phyloP scores from a whole-genome alignment of 2,888 invertebrate genomes.

The Hyposoter didymator region DNA sequence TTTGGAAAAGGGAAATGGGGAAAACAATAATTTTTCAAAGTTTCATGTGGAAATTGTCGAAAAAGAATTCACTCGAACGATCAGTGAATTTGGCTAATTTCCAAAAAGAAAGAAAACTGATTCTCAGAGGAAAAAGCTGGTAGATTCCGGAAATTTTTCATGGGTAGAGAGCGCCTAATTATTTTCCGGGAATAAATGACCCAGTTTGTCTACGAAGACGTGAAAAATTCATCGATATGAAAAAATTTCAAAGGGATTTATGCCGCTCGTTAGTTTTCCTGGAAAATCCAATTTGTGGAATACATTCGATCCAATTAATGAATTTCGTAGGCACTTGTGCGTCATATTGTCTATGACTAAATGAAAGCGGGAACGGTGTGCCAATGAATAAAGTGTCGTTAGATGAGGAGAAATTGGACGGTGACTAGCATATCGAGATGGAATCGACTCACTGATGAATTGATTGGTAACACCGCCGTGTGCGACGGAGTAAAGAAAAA shows the following conservation, averaged over 20 bases:
- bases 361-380: conserved; percentile 24
- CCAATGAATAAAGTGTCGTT: conserved; percentile 40
- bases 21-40: too few relatives aligned
- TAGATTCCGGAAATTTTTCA: too few relatives aligned
- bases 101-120: too few relatives aligned
- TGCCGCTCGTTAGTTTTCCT: background rate
- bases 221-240: background rate
- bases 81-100: too few relatives aligned
- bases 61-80: too few relatives aligned
- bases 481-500: background rate
- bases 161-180: too few relatives aligned
- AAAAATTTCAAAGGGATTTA: background rate
- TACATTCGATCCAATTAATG: conserved; percentile 3
- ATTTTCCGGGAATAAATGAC: too few relatives aligned
- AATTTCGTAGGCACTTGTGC: conserved; percentile 9
- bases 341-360: conserved; percentile 12
- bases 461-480: conserved; percentile 31
- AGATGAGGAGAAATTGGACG: conserved; percentile 35
- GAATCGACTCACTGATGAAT: conserved; percentile 59
- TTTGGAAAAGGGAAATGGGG: too few relatives aligned
- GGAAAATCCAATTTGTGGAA: background rate
- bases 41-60: too few relatives aligned
- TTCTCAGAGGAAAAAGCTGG: too few relatives aligned
- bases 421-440: conserved; percentile 32
- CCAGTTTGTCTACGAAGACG: too few relatives aligned